Percentiles rank a stretch among this genome's conserved stretches.
phyloP scores from a whole-genome alignment of 2,113 vertebrate genomes.

The Sebastes fasciatus region DNA sequence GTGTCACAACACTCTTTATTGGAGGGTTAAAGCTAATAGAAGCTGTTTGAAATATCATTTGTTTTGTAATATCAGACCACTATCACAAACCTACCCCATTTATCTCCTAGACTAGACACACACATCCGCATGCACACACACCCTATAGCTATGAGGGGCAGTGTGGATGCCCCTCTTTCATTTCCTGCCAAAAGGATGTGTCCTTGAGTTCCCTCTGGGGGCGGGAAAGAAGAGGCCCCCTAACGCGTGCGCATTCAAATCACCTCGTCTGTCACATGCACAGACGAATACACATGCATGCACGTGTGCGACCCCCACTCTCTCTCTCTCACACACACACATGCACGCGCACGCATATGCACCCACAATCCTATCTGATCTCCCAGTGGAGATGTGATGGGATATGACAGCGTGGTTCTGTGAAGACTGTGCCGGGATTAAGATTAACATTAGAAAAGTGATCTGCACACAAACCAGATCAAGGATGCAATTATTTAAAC shows the following conservation, averaged over 20 bases:
- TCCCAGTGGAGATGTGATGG: slow-evolving; percentile 19
- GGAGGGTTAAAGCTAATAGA: slow-evolving; percentile 4
- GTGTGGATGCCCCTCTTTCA: slow-evolving; percentile 47
- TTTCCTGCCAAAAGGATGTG: slow-evolving; percentile 61
- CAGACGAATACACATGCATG: slow-evolving; percentile 13
- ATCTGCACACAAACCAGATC: slow-evolving; percentile 39
- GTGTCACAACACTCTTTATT: neutral
- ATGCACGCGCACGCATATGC: neutral
- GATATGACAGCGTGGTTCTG: slow-evolving; percentile 31
- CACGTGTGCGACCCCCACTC: neutral
- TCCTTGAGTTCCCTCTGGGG: slow-evolving; percentile 52
- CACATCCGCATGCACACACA: neutral
- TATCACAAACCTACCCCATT: neutral
- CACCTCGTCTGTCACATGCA: slow-evolving; percentile 28
- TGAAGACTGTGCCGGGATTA: slow-evolving; percentile 40
- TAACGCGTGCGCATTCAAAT: slow-evolving; percentile 48
- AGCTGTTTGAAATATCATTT: slow-evolving; percentile 15
- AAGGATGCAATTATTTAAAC: slow-evolving; percentile 29
- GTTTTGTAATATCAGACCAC: slow-evolving; percentile 21
- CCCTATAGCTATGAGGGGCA: slow-evolving; percentile 24
- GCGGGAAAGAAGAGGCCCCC: slow-evolving; percentile 42
- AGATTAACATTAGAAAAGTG: slow-evolving; percentile 42
- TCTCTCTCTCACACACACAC: neutral
- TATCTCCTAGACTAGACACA: slow-evolving; percentile 11
- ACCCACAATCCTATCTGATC: slow-evolving; percentile 20